A percentile compares a stretch with the other conserved stretches of the same genome.
phyloP scores from a whole-genome alignment of 2,113 vertebrate species.

The Nothobranchius kuhntae region DNA sequence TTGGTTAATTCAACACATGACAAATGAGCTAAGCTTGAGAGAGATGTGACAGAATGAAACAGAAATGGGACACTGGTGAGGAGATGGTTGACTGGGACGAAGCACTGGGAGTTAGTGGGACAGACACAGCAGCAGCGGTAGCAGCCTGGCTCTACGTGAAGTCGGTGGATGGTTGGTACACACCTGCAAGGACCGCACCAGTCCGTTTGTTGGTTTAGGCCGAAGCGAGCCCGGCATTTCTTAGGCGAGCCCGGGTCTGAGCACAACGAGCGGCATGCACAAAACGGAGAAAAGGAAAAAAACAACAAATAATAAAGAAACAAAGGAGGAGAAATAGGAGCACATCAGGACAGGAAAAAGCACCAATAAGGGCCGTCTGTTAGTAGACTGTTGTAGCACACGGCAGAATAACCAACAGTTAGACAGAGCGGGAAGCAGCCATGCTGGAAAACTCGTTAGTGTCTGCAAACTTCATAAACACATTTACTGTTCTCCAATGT shows the following conservation, averaged over 20 bases:
- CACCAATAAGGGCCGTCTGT: slow-evolving; percentile 40
- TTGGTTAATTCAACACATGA: no score
- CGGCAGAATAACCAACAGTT: slow-evolving; percentile 4
- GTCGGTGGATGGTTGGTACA: slow-evolving; percentile 81
- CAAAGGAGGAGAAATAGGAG: slow-evolving; percentile 6
- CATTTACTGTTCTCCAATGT: neutral
- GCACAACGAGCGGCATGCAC: slow-evolving; percentile 85
- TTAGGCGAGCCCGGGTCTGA: slow-evolving; percentile 99
- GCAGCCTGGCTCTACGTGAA: slow-evolving; percentile 73
- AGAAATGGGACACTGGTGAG: slow-evolving; percentile 22
- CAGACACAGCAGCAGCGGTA: neutral
- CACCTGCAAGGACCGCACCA: slow-evolving; percentile 99
- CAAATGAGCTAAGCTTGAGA: slow-evolving; percentile 17
- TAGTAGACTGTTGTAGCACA: slow-evolving; percentile 46
- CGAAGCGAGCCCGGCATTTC: slow-evolving; percentile 99
- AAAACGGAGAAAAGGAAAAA: slow-evolving; percentile 59
- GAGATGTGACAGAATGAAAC: neutral
- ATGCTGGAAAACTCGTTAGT: slow-evolving; percentile 40
- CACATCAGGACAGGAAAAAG: slow-evolving; percentile 30
- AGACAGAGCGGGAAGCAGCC: slow-evolving; percentile 19
- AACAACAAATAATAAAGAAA: slow-evolving; percentile 28
- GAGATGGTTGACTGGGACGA: slow-evolving; percentile 11
- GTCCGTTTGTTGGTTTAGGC: slow-evolving; percentile 99
- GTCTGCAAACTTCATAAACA: no score
- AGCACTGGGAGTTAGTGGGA: slow-evolving; percentile 67